phyloP scores from a whole-genome alignment of 1,140 invertebrate species.

The Drosophila aff. region DNA sequence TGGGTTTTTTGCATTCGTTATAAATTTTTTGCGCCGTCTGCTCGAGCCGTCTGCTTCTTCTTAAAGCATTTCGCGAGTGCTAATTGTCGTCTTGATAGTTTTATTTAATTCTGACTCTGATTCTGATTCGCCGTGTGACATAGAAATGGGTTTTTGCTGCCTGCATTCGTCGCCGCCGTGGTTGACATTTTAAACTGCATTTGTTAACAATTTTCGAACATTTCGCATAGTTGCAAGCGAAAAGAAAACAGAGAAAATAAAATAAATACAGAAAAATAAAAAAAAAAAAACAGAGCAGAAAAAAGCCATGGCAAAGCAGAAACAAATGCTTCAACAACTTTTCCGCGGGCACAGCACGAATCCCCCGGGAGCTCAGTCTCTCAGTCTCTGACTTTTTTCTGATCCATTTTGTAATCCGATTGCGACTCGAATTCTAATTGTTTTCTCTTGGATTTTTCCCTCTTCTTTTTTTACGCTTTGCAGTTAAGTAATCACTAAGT shows the following conservation, averaged over 20 bases:
- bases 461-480: constrained; percentile 14
- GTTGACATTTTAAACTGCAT: constrained; percentile 81
- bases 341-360: constrained; percentile 32
- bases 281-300: constrained; percentile 7
- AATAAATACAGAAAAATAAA: constrained; percentile 6
- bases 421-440: constrained; percentile 24
- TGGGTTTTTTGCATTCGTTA: constrained; percentile 48
- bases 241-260: constrained; percentile 13
- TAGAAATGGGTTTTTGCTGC: constrained; percentile 61
- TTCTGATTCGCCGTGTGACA: constrained; percentile 60
- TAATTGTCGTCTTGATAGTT: constrained; percentile 60
- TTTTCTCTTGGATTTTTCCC: not conserved
- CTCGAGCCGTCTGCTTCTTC: constrained; percentile 13
- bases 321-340: constrained; percentile 40
- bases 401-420: constrained; percentile 18
- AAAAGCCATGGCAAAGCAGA: constrained; percentile 34
- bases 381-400: not conserved
- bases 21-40: constrained; percentile 47
- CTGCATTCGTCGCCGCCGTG: constrained; percentile 70
- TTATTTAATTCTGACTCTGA: constrained; percentile 44
- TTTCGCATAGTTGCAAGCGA: constrained; percentile 60
- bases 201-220: constrained; percentile 81
- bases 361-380: not conserved
- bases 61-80: constrained; percentile 11
- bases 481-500: constrained; percentile 66